Evolutionary conservation across 2,888 invertebrate species (phyloP).

Genomic region (Parelbella ahira): DNA sequence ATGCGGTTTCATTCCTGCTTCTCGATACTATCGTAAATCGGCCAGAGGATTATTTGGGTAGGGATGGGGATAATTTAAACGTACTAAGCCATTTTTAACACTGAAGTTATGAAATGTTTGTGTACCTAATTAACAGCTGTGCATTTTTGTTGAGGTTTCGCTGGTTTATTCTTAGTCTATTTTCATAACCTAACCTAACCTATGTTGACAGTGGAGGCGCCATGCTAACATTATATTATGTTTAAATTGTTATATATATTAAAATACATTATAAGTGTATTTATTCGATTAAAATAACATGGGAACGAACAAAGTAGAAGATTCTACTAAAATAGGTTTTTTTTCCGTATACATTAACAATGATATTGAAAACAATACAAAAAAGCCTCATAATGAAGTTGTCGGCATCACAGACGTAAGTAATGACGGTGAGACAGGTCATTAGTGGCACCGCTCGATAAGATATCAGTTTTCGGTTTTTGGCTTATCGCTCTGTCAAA

Average conservation of each 20-base stretch:
- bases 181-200: too few relatives aligned
- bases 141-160: too few relatives aligned
- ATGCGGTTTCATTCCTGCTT: conserved; percentile 26
- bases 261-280: too few relatives aligned
- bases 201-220: too few relatives aligned
- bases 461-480: conserved; percentile 68
- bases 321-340: too few relatives aligned
- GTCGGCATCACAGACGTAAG: conserved; percentile 46
- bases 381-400: conserved; percentile 45
- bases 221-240: too few relatives aligned
- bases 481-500: conserved; percentile 51
- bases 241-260: too few relatives aligned
- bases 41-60: conserved; percentile 14
- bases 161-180: too few relatives aligned
- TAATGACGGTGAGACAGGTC: conserved; percentile 46
- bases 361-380: conserved; percentile 6
- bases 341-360: background rate
- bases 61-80: conserved; percentile 7
- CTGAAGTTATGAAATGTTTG: conserved; percentile 6
- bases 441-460: conserved; percentile 71
- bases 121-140: background rate
- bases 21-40: conserved; percentile 23
- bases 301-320: too few relatives aligned
- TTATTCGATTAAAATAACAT: too few relatives aligned
- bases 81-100: conserved; percentile 12